Evolutionary conservation across 2,113 vertebrate genomes (phyloP), one percentile per base, ranked within the genome.

Genomic region (Gopherus evgoodei): DNA sequence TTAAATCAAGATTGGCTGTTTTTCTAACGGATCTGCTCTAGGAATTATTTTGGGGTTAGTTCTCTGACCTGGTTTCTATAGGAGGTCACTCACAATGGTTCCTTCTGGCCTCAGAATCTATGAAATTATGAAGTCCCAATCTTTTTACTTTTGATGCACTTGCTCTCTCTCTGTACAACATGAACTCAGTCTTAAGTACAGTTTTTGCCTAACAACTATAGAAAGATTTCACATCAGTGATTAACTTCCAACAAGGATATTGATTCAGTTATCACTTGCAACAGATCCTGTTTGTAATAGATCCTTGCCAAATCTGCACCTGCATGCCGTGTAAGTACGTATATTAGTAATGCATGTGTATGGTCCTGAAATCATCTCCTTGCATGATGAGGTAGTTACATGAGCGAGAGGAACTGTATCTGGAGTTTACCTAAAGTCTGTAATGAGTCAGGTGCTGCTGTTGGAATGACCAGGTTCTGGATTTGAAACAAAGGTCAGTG

Each of bases 381-480:
- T 8, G 56, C 52, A 5, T 0, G 0, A 81, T 42, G 29, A 0
- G 1, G 59, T 0, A 3, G 9, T 52, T 69, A 69, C 17, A 11
- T 38, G 19, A 72, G n/a, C 11, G n/a, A 38, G 8, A 72, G 10
- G 35, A n/a, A 22, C 35, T 38, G n/a, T 79, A 38, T 76, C 38
- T 42, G 24, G 31, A 5, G 3, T 38, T 81, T n/a, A 8, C 11
- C 10, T 3, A 38, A 72, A 62, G 56, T 13, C 24, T 2, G 0
- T 12, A 13, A 25, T 14, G 5, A 0, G 5, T 31, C 54, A 27
- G 1, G 2, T 12, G 1, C 3, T 44, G 31, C 86, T 75, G 8
- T 78, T 5, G 47, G 62, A 83, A 89, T 81, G 42, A 13, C 69
- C 38, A 38, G 16, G 13, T 31, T 38, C n/a, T 86, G 84, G 50